These are phyloP conservation scores for Polyodon spathula DNA, from an alignment of 2,113 vertebrate genomes.

Conservation along the genomic window DNA sequence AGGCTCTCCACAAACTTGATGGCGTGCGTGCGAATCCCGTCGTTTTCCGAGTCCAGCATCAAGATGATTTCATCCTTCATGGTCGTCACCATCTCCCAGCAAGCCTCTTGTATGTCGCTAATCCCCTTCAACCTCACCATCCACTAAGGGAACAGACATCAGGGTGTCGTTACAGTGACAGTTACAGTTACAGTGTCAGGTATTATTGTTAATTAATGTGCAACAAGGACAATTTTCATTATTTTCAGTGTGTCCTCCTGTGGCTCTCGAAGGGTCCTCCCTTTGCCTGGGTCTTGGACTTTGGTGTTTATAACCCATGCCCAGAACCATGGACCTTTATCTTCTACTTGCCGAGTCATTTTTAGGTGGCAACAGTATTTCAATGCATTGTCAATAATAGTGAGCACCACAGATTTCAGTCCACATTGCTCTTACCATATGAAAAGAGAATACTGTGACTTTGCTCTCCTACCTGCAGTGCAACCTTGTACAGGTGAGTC, in stretches of 20 bases:
- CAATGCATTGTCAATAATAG: not conserved
- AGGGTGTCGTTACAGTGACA: too few species aligned
- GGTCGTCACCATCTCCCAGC: slow-evolving; percentile 83
- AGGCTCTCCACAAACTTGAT: slow-evolving; percentile 91
- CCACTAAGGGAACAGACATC: slow-evolving; percentile 57
- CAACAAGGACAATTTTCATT: too few species aligned
- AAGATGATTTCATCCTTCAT: slow-evolving; percentile 82
- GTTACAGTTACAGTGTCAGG: too few species aligned
- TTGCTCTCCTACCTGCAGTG: slow-evolving; percentile 64
- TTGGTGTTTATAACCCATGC: too few species aligned
- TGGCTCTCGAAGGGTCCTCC: too few species aligned
- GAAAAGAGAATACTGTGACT: not conserved
- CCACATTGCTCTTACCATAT: not conserved
- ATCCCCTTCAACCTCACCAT: slow-evolving; percentile 69
- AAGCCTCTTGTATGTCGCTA: slow-evolving; percentile 80
- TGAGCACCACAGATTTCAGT: not conserved
- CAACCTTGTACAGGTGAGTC: slow-evolving; percentile 86
- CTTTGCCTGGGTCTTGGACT: too few species aligned
- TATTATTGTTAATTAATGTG: too few species aligned
- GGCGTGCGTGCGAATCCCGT: slow-evolving; percentile 85
- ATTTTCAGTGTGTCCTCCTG: too few species aligned
- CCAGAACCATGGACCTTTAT: too few species aligned
- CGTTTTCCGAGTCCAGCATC: slow-evolving; percentile 84
- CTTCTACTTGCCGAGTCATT: too few species aligned
- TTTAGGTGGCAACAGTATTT: too few species aligned